A percentile compares a stretch with the other conserved stretches of the same genome.
phyloP scores from a whole-genome alignment of 2,113 vertebrate genomes.

The Siphamia tubifer region DNA sequence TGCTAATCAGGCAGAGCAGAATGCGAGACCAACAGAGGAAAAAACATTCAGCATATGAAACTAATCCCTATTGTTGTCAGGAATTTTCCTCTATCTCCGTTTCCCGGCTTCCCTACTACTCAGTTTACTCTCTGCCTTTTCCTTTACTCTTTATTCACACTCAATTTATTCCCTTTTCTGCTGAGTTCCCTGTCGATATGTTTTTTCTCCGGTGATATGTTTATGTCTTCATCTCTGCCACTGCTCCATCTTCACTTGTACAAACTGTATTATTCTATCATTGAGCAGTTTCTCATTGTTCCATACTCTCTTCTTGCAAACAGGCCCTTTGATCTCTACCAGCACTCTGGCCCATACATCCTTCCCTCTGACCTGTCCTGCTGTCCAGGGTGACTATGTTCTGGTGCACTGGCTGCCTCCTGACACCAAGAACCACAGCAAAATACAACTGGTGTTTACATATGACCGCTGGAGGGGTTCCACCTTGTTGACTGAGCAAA shows the following conservation, averaged over 20 bases:
- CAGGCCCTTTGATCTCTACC: slow-evolving; percentile 31
- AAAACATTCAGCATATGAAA: slow-evolving; percentile 51
- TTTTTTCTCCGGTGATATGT: neutral
- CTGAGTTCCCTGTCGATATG: neutral
- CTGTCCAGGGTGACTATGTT: slow-evolving; percentile 66
- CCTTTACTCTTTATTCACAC: neutral
- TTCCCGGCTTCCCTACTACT: slow-evolving; percentile 19
- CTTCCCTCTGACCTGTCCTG: slow-evolving; percentile 57
- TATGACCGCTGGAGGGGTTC: slow-evolving; percentile 73
- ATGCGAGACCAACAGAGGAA: slow-evolving; percentile 44
- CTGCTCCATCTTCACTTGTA: neutral
- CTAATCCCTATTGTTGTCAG: slow-evolving; percentile 69
- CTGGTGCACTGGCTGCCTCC: slow-evolving; percentile 58
- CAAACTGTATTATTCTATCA: neutral
- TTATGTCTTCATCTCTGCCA: slow-evolving; percentile 14
- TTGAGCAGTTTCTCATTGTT: neutral
- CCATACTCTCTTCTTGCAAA: neutral
- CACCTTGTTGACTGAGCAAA: neutral
- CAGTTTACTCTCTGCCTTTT: slow-evolving; percentile 22
- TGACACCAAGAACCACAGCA: neutral
- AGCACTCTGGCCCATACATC: slow-evolving; percentile 26
- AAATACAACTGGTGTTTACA: slow-evolving; percentile 16
- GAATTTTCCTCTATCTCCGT: slow-evolving; percentile 39
- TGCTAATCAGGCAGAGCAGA: slow-evolving; percentile 60
- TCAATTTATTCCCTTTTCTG: neutral